Evolutionary conservation across 2,113 vertebrate species (phyloP).

Genomic region (Crotalus helleri): DNA sequence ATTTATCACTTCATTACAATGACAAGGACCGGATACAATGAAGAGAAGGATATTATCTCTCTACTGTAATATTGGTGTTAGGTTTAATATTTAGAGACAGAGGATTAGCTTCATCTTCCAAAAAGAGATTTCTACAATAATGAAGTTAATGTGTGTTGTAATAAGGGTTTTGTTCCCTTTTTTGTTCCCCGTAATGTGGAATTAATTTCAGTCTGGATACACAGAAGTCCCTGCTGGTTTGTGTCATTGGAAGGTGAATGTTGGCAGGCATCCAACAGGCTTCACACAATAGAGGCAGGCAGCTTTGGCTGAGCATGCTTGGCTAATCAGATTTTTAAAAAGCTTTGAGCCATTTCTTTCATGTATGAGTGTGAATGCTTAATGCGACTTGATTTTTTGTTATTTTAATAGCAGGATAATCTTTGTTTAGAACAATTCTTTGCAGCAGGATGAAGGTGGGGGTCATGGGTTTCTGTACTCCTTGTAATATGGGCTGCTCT

Average conservation of each 20-base stretch:
- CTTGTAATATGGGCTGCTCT: conserved; percentile 8
- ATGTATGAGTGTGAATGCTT: conserved; percentile 18
- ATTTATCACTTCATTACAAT: conserved; percentile 41
- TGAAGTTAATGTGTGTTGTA: conserved; percentile 61
- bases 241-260: neutral
- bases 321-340: conserved; percentile 33
- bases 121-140: conserved; percentile 52
- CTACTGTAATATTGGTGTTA: conserved; percentile 31
- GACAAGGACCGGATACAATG: conserved; percentile 37
- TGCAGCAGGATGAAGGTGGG: conserved; percentile 12
- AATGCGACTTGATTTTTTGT: conserved; percentile 34
- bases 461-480: conserved; percentile 7
- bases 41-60: conserved; percentile 41
- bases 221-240: conserved; percentile 34
- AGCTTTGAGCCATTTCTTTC: conserved; percentile 8
- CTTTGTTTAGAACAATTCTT: conserved; percentile 28
- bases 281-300: conserved; percentile 10
- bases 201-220: conserved; percentile 52
- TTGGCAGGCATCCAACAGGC: conserved; percentile 16
- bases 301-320: conserved; percentile 4
- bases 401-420: conserved; percentile 41
- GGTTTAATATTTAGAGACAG: conserved; percentile 49
- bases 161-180: conserved; percentile 58
- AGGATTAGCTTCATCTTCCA: conserved; percentile 53
- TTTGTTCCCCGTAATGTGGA: conserved; percentile 50